Conservation (phyloP, 2,113 vertebrate genomes). For the Erpornis zantholeuca region DNA sequence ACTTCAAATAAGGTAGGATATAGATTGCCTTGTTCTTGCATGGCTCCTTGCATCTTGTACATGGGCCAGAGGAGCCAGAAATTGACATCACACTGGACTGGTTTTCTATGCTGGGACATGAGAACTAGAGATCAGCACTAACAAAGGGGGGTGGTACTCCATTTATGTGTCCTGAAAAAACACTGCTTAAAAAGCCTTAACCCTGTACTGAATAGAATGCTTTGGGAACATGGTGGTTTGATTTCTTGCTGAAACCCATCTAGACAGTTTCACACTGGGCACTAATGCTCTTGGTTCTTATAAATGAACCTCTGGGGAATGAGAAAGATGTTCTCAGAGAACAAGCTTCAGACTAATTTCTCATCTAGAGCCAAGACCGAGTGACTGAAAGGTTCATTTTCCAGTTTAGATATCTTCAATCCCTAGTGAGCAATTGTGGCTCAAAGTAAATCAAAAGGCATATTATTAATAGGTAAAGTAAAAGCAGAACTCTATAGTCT, state of each 20-base stretch:
- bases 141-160: background rate
- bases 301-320: background rate
- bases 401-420: background rate
- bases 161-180: background rate
- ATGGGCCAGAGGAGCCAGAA: background rate
- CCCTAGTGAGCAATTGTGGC: background rate
- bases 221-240: background rate
- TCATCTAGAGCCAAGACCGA: background rate
- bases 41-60: background rate
- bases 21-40: background rate
- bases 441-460: slow-evolving; percentile 8
- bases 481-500: background rate
- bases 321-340: background rate
- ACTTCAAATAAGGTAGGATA: background rate
- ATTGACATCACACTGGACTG: background rate
- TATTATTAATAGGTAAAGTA: slow-evolving; percentile 1
- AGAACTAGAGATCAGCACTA: background rate
- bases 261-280: background rate
- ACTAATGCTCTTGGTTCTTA: background rate
- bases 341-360: background rate
- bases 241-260: background rate
- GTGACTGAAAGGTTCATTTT: slow-evolving; percentile 26
- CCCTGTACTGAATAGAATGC: background rate
- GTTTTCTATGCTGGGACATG: background rate
- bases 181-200: background rate